Evolutionary conservation across 92 coral and sea anemone genomes (phyloP), one percentile per base, ranked within the genome.

Genomic region (Epizoanthus scotinus): DNA sequence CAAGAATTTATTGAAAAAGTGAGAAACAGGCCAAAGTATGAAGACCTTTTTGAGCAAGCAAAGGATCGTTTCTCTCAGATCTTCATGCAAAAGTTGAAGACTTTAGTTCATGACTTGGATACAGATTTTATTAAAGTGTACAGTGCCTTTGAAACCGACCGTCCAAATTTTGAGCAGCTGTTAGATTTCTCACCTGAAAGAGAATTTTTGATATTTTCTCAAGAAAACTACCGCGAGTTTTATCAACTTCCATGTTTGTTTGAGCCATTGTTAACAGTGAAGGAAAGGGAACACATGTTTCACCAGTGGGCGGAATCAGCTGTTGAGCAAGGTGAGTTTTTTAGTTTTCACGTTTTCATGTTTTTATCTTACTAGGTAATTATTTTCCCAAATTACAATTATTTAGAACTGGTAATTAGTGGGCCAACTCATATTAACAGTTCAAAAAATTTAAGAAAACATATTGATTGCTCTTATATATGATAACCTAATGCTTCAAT

Each of bases 161-260:
- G 82, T 62, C 71, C 64, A 2, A 89, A 89, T 82, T 77, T 89
- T 57, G 84, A 89, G 31, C 86, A 60, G 65, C 28, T 60, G 14
- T 26, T 60, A 60, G 26, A 60, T 20, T 27, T 60, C 5, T 60
- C 65, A 60, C 65, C 65, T n/a, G 65, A 60, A 60, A 60, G 22
- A 22, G 65, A 60, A 27, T 60, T 60, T 22, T 60, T 60, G 34
- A n/a, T 27, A 8, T 60, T 60, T 20, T 60, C 27, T 2, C 65
- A 24, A n/a, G n/a, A n/a, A 60, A 27, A 20, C 27, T 2, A 20
- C 24, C 22, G 27, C 22, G 65, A 60, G 14, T 60, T 60, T 60
- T 60, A 60, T 60, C 27, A 20, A 27, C 65, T 60, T n/a, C 65
- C 65, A 2, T 60, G 65, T 27, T 20, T 60, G 65, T 27, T 60